phyloP scores from a whole-genome alignment of 2,888 invertebrate species.

The Sinodicranocentrus sp. region DNA sequence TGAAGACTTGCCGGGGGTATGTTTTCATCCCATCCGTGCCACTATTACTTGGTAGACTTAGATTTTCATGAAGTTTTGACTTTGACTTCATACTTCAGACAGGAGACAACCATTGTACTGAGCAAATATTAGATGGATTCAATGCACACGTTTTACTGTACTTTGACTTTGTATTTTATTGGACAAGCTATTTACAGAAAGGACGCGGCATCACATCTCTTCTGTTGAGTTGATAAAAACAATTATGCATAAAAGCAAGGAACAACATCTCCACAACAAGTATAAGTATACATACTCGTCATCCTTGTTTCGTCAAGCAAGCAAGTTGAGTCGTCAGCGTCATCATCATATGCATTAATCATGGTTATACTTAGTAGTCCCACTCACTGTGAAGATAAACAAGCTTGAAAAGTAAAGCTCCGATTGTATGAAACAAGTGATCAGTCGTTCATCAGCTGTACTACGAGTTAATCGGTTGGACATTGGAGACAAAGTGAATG shows the following conservation, averaged over 20 bases:
- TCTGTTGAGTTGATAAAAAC: constrained; percentile 37
- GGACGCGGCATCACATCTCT: constrained; percentile 1
- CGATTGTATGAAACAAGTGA: constrained; percentile 1
- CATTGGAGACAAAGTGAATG: too few relatives aligned
- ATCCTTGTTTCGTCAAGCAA: constrained; percentile 34
- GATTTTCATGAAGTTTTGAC: too few relatives aligned
- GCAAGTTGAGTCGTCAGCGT: constrained; percentile 14
- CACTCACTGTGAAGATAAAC: neutral
- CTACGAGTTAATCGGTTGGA: too few relatives aligned
- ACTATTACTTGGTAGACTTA: too few relatives aligned
- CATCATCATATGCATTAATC: constrained; percentile 32
- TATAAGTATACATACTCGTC: constrained; percentile 23
- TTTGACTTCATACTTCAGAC: too few relatives aligned
- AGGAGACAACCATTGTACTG: too few relatives aligned
- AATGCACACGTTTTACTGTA: too few relatives aligned
- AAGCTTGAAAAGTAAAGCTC: too few relatives aligned
- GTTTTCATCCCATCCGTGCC: too few relatives aligned
- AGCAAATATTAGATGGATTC: too few relatives aligned
- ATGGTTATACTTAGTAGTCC: neutral
- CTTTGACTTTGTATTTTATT: neutral
- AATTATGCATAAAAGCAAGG: constrained; percentile 31
- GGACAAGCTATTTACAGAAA: neutral
- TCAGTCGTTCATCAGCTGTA: constrained; percentile 53
- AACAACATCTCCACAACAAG: neutral
- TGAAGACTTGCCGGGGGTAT: too few relatives aligned